Evolutionary conservation across 2,113 vertebrate genomes (phyloP).

Genomic region (Echinops telfairi): DNA sequence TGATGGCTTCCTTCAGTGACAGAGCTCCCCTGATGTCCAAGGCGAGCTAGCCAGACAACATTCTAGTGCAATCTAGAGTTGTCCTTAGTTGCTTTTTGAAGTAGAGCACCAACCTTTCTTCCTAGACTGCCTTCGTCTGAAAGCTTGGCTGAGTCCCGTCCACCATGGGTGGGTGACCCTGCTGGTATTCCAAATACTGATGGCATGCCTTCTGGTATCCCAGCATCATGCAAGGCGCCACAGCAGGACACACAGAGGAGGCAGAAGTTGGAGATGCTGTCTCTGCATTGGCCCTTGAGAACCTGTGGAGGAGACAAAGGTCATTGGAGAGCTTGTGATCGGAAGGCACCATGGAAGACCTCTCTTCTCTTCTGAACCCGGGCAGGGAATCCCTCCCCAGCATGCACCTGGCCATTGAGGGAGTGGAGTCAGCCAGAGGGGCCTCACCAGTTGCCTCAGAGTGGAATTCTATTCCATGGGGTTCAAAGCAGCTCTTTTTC

Average conservation of each 20-base stretch:
- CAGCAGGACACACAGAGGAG: no score
- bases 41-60: neutral
- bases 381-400: neutral
- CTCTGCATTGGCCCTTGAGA: no score
- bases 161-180: neutral
- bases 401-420: neutral
- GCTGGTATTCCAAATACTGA: neutral
- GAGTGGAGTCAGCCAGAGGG: no score
- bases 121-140: neutral
- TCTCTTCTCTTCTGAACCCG: no score
- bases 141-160: neutral
- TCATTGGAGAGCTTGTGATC: no score
- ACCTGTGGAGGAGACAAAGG: no score
- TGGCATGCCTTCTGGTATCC: neutral
- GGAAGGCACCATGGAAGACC: no score
- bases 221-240: neutral
- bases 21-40: neutral
- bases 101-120: neutral
- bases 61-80: neutral
- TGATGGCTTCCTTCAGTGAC: neutral
- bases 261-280: no score
- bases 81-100: neutral
- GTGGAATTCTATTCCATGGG: neutral
- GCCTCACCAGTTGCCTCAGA: neutral
- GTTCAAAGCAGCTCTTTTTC: neutral